Base-by-base conservation (phyloP, 1,140 invertebrate species). In the Streblospio benedicti region DNA sequence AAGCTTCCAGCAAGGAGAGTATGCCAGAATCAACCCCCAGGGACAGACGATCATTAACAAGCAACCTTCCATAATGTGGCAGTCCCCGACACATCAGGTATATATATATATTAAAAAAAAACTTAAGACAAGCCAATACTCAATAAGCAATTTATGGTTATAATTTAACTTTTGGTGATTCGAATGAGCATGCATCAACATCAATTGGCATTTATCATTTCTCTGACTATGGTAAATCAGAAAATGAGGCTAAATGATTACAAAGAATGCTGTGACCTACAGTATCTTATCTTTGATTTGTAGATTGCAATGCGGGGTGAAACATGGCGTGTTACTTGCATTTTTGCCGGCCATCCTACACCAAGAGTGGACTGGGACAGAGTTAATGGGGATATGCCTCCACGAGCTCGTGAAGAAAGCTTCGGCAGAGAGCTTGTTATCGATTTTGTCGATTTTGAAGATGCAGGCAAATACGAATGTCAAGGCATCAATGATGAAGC, bases 391-490 rank as follows among this genome's bases (percentile, higher is more conserved):
- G 4, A 18, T 6, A 59, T 70, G 27, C 65, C 68, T 5, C 61
- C 63, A 25, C 45, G 65, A 18, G 52, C 59, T 5, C 54, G 60
- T 3, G 44, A 68, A 0, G 65, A 62, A 25, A 71, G 69, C 55
- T 73, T 69, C 66, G 72, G 72, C 6, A 69, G 70, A 54, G 72
- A 75, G 51, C 57, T 76, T 18, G 49, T 57, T 2, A 71, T 76
- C 18, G 50, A 56, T 12, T 49, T 69, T 18, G 59, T 74, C 3
- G 58, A 67, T 33, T 61, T 65, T 55, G 64, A 64, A 4, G 73
- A 76, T 60, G 68, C 59, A 20, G 73, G 72, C 4, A 58, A 56
- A 9, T 76, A 76, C 45, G 67, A 74, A 41, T 76, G 74, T 61
- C 67, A 66, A 49, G 71, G 69, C 1, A 67, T 64, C n/a, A 76